Conservation (phyloP, 2,797 vertebrate genomes). For the Halcyon badia region DNA sequence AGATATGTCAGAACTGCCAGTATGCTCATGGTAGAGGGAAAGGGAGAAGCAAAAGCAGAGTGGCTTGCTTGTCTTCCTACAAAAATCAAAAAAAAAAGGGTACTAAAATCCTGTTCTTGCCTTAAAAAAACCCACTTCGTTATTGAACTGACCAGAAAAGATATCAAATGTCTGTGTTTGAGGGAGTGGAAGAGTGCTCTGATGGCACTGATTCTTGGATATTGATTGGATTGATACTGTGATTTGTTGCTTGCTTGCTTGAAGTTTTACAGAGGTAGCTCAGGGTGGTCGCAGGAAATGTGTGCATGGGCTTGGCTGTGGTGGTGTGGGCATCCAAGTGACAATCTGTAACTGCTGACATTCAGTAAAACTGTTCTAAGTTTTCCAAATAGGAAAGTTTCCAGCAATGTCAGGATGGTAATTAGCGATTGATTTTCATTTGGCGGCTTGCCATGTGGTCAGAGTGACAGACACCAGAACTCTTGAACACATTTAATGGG, state of each 20-base stretch:
- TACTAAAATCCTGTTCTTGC: neutral
- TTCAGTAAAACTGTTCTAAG: neutral
- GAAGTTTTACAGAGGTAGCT: neutral
- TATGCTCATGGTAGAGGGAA: neutral
- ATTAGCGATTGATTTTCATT: conserved; percentile 7
- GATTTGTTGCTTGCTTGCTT: neutral
- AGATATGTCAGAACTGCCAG: neutral
- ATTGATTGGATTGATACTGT: neutral
- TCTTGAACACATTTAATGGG: conserved; percentile 82
- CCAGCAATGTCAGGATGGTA: conserved; percentile 2
- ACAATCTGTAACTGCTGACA: neutral
- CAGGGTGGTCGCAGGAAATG: neutral
- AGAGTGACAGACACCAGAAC: conserved; percentile 72
- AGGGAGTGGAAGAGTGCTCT: neutral
- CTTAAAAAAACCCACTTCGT: rapidly evolving
- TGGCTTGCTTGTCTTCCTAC: neutral
- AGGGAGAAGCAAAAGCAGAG: neutral
- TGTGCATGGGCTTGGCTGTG: neutral
- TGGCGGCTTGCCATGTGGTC: conserved; percentile 24
- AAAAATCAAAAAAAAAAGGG: neutral
- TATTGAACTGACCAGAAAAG: neutral
- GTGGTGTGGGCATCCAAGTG: neutral
- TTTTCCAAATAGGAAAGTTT: conserved; percentile 26
- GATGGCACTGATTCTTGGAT: neutral
- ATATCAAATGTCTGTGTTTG: neutral